These are phyloP conservation scores for Celastrina argiolus DNA, from an alignment of 2,888 invertebrate species.

Conservation along the genomic window DNA sequence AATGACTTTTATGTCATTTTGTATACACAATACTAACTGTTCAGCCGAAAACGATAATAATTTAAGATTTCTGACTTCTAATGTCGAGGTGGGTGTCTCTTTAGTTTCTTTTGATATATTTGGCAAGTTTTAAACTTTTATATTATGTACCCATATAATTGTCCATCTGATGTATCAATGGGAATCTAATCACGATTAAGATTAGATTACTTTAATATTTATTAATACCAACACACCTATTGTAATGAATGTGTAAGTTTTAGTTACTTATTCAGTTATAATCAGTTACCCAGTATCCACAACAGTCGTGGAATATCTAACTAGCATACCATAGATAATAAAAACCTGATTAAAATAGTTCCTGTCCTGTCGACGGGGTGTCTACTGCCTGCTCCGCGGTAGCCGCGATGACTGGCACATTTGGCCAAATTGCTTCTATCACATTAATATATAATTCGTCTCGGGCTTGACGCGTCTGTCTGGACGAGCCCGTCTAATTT, in stretches of 20 bases:
- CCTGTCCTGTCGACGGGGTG: slow-evolving; percentile 28
- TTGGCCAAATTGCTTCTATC: slow-evolving; percentile 64
- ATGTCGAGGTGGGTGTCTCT: background rate
- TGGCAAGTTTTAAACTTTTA: background rate
- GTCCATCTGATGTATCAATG: too few species aligned
- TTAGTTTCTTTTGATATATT: background rate
- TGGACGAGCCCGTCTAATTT: slow-evolving; percentile 69
- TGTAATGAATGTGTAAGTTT: too few species aligned
- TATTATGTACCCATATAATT: too few species aligned
- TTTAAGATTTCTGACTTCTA: background rate
- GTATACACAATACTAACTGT: background rate
- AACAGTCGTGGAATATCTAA: background rate
- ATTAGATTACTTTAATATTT: too few species aligned
- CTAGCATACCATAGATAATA: slow-evolving; percentile 3
- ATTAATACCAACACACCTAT: too few species aligned
- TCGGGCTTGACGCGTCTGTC: slow-evolving; percentile 39
- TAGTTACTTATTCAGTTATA: background rate
- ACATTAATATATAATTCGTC: slow-evolving; percentile 56
- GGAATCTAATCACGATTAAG: too few species aligned
- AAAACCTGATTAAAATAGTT: slow-evolving; percentile 23
- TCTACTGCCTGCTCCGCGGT: slow-evolving; percentile 20
- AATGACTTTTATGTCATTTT: slow-evolving; percentile 9
- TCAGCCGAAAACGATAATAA: background rate
- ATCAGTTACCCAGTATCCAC: too few species aligned
- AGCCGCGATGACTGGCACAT: slow-evolving; percentile 60